phyloP scores from a whole-genome alignment of 2,797 vertebrate genomes.

The Lithobates pipiens region DNA sequence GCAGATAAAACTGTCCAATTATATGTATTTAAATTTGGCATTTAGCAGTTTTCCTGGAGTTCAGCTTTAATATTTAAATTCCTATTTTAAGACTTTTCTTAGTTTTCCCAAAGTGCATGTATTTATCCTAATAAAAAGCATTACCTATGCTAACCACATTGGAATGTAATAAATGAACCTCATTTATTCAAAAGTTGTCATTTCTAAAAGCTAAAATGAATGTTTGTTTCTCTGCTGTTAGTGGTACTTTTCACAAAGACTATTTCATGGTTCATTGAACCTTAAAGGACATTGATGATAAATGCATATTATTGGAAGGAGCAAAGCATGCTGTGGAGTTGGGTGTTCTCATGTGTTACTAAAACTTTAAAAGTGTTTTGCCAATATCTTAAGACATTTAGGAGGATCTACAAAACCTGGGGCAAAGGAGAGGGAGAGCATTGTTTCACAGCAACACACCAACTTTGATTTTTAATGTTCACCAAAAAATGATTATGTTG shows the following conservation, averaged over 20 bases:
- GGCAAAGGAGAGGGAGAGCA: no score
- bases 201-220: conserved; percentile 78
- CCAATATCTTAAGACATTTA: conserved; percentile 56
- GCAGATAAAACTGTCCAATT: no score
- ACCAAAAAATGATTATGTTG: no score
- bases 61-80: no score
- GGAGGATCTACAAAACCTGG: conserved; percentile 3
- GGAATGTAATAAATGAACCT: conserved; percentile 78
- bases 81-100: not conserved
- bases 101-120: not conserved
- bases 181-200: conserved; percentile 76
- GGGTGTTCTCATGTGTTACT: conserved; percentile 63
- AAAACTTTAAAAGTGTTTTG: conserved; percentile 64
- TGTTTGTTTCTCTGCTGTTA: conserved; percentile 73
- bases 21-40: no score
- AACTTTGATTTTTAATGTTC: no score
- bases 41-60: no score
- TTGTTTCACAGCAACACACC: no score
- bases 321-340: conserved; percentile 65
- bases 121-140: conserved; percentile 71
- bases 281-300: conserved; percentile 83
- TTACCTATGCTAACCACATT: conserved; percentile 77
- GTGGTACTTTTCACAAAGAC: conserved; percentile 72
- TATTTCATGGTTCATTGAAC: conserved; percentile 83
- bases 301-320: conserved; percentile 74